Percentiles rank a stretch among this genome's conserved stretches.
Evolutionary conservation across 2,888 invertebrate genomes (phyloP).

Genomic region (Chalcosyrphus nemorum): DNA sequence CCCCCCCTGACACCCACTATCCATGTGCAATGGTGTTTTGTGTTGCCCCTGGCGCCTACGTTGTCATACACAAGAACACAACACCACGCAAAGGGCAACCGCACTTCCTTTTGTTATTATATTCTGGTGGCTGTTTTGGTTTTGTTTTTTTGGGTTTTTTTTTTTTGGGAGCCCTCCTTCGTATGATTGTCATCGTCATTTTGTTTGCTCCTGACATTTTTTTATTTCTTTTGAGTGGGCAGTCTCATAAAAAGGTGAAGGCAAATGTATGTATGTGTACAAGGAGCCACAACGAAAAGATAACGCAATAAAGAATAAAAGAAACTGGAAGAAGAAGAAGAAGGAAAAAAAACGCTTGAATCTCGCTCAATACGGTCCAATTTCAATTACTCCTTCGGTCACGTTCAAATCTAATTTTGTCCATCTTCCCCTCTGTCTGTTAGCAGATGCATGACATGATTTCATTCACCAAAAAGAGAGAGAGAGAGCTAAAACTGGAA

Average conservation of each 20-base stretch:
- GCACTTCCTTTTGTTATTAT: not conserved
- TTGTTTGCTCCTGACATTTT: not conserved
- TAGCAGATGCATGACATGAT: constrained; percentile 23
- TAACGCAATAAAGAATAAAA: constrained; percentile 21
- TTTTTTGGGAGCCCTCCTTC: constrained; percentile 14
- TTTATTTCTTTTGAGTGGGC: not conserved
- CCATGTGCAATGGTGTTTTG: not conserved
- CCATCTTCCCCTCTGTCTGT: not conserved
- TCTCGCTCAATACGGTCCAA: constrained; percentile 47
- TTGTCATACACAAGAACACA: not conserved
- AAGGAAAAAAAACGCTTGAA: too few relatives aligned
- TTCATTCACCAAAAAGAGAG: constrained; percentile 7
- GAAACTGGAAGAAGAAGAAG: too few relatives aligned
- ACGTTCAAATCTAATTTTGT: constrained; percentile 68
- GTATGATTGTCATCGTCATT: constrained; percentile 33
- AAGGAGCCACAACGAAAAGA: constrained; percentile 8
- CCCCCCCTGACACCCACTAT: not conserved
- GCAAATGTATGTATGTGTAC: not conserved
- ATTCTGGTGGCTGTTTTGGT: not conserved
- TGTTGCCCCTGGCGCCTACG: constrained; percentile 26
- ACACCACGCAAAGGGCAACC: constrained; percentile 18
- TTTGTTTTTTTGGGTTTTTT: not conserved
- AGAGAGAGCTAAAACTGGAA: not conserved
- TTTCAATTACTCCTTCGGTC: constrained; percentile 65
- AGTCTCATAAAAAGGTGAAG: constrained; percentile 21